phyloP scores from a whole-genome alignment of 2,113 vertebrate genomes.

The Malurus elegans region DNA sequence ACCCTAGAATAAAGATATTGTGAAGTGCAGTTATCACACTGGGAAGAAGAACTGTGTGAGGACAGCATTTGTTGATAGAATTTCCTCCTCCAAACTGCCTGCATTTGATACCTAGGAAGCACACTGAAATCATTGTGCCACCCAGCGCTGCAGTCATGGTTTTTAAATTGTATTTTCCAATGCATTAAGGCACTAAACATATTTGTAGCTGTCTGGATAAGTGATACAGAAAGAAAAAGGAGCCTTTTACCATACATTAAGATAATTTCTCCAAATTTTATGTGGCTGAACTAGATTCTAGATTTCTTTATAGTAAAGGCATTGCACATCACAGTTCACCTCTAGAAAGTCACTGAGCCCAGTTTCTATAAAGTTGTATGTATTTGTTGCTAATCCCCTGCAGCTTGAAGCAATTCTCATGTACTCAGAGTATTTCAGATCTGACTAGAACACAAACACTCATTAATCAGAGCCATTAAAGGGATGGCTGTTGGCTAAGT shows the following conservation, averaged over 20 bases:
- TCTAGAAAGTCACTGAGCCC: constrained; percentile 7
- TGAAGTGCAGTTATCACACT: background rate
- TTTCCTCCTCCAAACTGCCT: background rate
- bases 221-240: background rate
- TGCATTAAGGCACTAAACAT: background rate
- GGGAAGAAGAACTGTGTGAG: background rate
- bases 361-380: background rate
- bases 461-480: constrained; percentile 64
- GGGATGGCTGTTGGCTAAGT: constrained; percentile 41
- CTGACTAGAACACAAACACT: constrained; percentile 61
- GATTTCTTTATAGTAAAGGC: background rate
- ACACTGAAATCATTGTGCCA: background rate
- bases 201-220: background rate
- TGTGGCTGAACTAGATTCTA: background rate
- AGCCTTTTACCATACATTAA: background rate
- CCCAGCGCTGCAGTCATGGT: background rate
- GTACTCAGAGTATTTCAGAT: constrained; percentile 24
- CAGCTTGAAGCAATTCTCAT: constrained; percentile 62
- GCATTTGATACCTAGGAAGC: background rate
- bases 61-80: background rate
- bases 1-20: background rate
- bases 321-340: background rate
- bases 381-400: constrained; percentile 41
- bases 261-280: background rate
- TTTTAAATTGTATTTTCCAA: background rate